phyloP scores from a whole-genome alignment of 2,888 invertebrate species.

The Euspilapteryx auroguttella region DNA sequence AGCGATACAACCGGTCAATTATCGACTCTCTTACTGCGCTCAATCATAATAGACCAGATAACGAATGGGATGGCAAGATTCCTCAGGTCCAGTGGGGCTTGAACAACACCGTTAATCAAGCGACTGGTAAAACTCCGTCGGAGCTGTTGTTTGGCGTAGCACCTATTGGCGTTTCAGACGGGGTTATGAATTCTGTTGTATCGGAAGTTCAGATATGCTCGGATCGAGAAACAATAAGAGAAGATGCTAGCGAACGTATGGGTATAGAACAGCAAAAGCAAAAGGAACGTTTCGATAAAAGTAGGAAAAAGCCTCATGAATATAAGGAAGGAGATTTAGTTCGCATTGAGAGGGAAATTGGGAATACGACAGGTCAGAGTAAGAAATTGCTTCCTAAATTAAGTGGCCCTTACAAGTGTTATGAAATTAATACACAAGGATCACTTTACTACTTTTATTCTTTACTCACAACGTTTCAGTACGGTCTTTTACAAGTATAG shows the following conservation, averaged over 20 bases:
- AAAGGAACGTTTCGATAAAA: too few species aligned
- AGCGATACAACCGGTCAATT: constrained; percentile 2
- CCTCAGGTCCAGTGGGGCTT: constrained; percentile 6
- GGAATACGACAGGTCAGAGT: constrained; percentile 4
- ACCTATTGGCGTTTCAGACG: background rate
- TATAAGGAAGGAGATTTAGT: constrained; percentile 4
- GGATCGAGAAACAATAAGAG: too few species aligned
- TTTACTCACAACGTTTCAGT: too few species aligned
- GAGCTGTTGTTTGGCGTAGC: constrained; percentile 5
- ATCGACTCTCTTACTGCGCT: constrained; percentile 3
- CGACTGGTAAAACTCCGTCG: constrained; percentile 3
- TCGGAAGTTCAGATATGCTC: too few species aligned
- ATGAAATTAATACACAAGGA: too few species aligned
- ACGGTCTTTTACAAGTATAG: too few species aligned
- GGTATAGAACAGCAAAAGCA: too few species aligned
- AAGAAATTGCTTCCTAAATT: constrained; percentile 5
- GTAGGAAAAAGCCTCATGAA: background rate
- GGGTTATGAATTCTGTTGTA: too few species aligned
- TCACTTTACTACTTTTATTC: too few species aligned
- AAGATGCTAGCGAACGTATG: too few species aligned
- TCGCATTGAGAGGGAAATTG: constrained; percentile 5
- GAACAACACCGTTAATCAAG: constrained; percentile 5
- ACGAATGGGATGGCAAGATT: constrained; percentile 5
- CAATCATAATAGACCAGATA: constrained; percentile 1
- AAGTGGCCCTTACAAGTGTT: constrained; percentile 5